Percentiles rank a stretch among this genome's conserved stretches.
Conservation (phyloP, 2,888 invertebrate genomes). For the Phaedon cochleariae region DNA sequence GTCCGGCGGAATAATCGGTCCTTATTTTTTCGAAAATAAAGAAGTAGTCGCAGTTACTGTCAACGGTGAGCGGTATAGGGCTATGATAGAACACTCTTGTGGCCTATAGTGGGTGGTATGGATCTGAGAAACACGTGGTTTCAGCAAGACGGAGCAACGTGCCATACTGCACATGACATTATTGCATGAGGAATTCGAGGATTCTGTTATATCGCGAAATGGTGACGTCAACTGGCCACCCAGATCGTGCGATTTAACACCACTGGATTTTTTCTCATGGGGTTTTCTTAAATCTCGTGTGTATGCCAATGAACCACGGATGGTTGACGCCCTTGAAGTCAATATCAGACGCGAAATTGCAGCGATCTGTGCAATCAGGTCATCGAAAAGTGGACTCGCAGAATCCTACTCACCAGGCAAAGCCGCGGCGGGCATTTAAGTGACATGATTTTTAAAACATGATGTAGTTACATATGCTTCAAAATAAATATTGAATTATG, state of each 20-base stretch:
- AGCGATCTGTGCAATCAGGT: constrained; percentile 52
- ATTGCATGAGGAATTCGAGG: constrained; percentile 16
- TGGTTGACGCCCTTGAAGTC: no score
- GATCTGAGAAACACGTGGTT: constrained; percentile 18
- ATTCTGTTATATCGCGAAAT: constrained; percentile 17
- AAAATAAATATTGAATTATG: no score
- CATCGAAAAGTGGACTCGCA: constrained; percentile 50
- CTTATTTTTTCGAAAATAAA: constrained; percentile 40
- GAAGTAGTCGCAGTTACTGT: constrained; percentile 29
- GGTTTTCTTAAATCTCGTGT: constrained; percentile 29
- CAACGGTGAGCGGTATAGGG: constrained; percentile 38
- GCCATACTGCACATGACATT: constrained; percentile 16
- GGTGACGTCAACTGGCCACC: constrained; percentile 16
- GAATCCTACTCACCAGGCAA: constrained; percentile 26
- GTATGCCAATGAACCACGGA: constrained; percentile 46
- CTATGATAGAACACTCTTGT: no score
- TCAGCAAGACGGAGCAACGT: constrained; percentile 12
- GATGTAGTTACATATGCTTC: constrained; percentile 4
- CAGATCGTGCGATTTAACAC: constrained; percentile 19
- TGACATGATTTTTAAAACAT: constrained; percentile 13
- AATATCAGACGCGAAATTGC: constrained; percentile 37
- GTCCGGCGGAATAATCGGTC: constrained; percentile 27
- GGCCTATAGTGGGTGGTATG: constrained; percentile 7
- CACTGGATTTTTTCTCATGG: constrained; percentile 18
- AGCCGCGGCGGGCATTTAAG: constrained; percentile 8